A percentile compares a stretch with the other conserved stretches of the same genome.
phyloP scores from a whole-genome alignment of 2,113 vertebrate species.

The Macrotus californicus region DNA sequence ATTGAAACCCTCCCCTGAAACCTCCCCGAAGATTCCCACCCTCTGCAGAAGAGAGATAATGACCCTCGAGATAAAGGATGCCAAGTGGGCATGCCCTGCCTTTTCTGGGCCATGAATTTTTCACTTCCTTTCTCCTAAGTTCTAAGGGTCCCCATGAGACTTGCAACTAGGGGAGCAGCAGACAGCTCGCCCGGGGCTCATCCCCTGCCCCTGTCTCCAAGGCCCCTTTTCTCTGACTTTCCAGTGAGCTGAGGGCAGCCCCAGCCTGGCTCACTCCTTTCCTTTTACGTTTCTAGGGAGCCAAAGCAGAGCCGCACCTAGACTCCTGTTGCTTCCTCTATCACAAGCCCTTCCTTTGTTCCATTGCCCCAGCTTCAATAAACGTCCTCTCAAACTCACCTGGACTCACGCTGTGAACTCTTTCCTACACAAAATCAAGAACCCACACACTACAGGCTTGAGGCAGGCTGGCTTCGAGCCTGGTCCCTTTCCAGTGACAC shows the following conservation, averaged over 20 bases:
- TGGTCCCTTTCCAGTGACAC: not conserved
- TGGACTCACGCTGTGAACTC: not conserved
- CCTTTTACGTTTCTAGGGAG: too few species aligned
- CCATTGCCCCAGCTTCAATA: too few species aligned
- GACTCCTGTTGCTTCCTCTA: too few species aligned
- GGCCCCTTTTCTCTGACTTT: too few species aligned
- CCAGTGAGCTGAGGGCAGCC: too few species aligned
- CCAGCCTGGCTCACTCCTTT: too few species aligned
- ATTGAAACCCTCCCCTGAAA: not conserved
- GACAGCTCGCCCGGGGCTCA: too few species aligned
- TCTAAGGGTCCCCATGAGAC: not conserved
- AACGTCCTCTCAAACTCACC: not conserved
- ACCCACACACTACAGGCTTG: not conserved
- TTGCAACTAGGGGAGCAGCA: not conserved
- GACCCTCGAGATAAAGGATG: not conserved
- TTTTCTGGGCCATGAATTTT: not conserved
- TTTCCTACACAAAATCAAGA: not conserved
- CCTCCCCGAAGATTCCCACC: not conserved
- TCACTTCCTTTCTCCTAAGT: not conserved
- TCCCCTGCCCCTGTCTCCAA: not conserved
- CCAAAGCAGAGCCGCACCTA: too few species aligned
- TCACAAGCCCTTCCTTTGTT: too few species aligned
- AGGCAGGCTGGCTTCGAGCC: not conserved
- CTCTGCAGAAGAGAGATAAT: not conserved
- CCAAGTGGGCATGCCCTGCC: not conserved